phyloP scores from a whole-genome alignment of 2,113 vertebrate genomes.

The Phainopepla nitens region DNA sequence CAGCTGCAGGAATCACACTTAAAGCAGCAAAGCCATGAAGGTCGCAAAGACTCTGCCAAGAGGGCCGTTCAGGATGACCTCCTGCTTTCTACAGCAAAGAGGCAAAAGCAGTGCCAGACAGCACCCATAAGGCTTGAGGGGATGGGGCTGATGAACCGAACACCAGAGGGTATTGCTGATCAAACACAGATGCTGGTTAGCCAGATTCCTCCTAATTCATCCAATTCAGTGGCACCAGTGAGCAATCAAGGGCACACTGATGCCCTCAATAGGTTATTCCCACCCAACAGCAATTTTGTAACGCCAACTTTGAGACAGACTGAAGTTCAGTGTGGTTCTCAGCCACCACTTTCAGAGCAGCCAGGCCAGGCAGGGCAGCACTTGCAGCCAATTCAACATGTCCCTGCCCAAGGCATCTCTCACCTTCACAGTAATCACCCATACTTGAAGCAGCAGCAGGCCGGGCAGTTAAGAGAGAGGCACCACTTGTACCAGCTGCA shows the following conservation, averaged over 20 bases:
- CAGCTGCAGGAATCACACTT: conserved; percentile 73
- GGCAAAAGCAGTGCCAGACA: conserved; percentile 85
- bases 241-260: conserved; percentile 77
- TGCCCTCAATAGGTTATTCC: conserved; percentile 80
- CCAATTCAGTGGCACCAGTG: conserved; percentile 72
- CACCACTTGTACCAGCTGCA: conserved; percentile 94
- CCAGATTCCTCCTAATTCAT: conserved; percentile 81
- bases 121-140: conserved; percentile 77
- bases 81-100: conserved; percentile 85
- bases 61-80: conserved; percentile 88
- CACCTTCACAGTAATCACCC: conserved; percentile 84
- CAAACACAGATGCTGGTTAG: conserved; percentile 83
- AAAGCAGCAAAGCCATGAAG: conserved; percentile 77
- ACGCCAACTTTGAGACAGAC: conserved; percentile 74
- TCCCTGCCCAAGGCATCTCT: conserved; percentile 75
- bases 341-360: conserved; percentile 80
- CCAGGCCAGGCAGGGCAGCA: conserved; percentile 79
- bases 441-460: conserved; percentile 87
- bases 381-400: conserved; percentile 82
- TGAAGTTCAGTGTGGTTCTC: conserved; percentile 84
- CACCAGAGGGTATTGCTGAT: conserved; percentile 73
- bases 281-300: conserved; percentile 81
- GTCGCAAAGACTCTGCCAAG: conserved; percentile 88
- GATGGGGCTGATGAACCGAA: conserved; percentile 73
- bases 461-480: conserved; percentile 78